Percentiles rank a stretch among this genome's conserved stretches.
Conservation (phyloP, 2,113 vertebrate genomes). For the Columba janthina region DNA sequence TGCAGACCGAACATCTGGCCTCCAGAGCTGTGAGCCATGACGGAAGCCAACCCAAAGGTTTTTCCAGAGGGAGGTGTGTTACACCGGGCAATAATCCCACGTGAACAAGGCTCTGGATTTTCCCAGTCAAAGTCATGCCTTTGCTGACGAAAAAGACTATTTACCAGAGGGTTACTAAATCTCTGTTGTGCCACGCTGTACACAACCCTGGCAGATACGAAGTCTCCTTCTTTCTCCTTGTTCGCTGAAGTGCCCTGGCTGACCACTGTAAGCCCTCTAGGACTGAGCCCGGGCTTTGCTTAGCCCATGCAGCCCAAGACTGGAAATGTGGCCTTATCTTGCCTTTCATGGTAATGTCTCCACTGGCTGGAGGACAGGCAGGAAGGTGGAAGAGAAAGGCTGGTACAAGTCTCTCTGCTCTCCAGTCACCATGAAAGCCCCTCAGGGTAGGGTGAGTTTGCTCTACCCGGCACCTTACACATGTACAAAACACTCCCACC, state of each 20-base stretch:
- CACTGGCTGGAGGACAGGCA: not conserved
- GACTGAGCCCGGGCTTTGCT: not conserved
- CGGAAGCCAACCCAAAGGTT: not conserved
- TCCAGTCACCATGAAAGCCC: not conserved
- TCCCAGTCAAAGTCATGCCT: not conserved
- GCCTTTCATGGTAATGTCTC: not conserved
- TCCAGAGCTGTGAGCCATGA: not conserved
- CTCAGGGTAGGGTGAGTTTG: rapidly evolving
- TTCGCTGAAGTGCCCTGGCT: not conserved
- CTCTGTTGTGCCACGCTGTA: not conserved
- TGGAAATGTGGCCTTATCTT: not conserved
- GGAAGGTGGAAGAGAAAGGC: not conserved
- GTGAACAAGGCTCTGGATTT: not conserved
- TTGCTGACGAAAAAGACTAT: not conserved
- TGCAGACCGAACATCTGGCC: not conserved
- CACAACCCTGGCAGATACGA: not conserved
- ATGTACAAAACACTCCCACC: not conserved
- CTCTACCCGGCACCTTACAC: not conserved
- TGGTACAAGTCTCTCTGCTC: not conserved
- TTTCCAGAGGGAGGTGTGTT: not conserved
- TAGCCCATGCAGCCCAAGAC: not conserved
- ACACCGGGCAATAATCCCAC: rapidly evolving
- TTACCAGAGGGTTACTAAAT: not conserved
- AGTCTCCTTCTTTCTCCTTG: not conserved
- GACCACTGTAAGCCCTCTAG: not conserved